Conservation (phyloP, 2,888 invertebrate genomes). For the Coenonympha arcania region DNA sequence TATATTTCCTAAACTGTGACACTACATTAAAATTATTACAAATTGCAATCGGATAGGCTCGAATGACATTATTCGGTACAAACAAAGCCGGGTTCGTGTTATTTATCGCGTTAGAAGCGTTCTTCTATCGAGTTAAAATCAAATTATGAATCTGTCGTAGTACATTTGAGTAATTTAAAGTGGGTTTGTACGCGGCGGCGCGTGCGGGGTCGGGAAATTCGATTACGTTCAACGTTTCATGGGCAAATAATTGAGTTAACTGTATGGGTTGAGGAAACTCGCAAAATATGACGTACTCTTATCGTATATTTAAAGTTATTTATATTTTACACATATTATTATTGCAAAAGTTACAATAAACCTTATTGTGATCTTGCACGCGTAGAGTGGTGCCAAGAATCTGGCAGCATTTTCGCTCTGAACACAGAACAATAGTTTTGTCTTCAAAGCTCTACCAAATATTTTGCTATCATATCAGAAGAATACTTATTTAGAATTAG, state of each 20-base stretch:
- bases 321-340: too few relatives aligned
- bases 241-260: slow-evolving; percentile 25
- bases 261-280: slow-evolving; percentile 10
- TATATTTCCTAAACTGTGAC: background rate
- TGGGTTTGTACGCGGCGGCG: slow-evolving; percentile 12
- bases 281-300: too few relatives aligned
- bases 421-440: too few relatives aligned
- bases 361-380: too few relatives aligned
- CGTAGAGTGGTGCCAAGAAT: too few relatives aligned
- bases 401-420: too few relatives aligned
- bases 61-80: slow-evolving; percentile 49
- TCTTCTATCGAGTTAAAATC: slow-evolving; percentile 59
- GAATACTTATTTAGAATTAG: too few relatives aligned
- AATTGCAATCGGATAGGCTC: slow-evolving; percentile 57
- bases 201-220: slow-evolving; percentile 17
- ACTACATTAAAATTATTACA: slow-evolving; percentile 65
- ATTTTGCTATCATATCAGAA: too few relatives aligned
- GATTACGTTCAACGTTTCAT: slow-evolving; percentile 26
- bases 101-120: slow-evolving; percentile 51
- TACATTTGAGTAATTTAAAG: slow-evolving; percentile 31
- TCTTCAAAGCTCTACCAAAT: too few relatives aligned
- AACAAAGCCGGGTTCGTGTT: slow-evolving; percentile 46
- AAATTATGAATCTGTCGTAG: slow-evolving; percentile 64
- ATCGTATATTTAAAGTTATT: background rate
- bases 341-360: too few relatives aligned